phyloP scores from a whole-genome alignment of 2,888 invertebrate genomes.

The Desoria tigrina region DNA sequence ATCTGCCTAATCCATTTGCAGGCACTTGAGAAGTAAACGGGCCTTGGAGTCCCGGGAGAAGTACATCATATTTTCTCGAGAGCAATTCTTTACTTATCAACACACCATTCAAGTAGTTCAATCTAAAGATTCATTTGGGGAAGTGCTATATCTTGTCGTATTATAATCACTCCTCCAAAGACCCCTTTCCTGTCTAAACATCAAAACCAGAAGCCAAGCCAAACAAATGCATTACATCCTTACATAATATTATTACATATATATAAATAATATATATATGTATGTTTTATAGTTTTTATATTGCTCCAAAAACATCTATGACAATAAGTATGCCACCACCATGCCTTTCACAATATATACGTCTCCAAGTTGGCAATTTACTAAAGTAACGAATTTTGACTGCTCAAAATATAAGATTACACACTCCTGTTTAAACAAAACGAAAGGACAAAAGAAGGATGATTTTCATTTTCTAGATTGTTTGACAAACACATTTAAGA shows the following conservation, averaged over 20 bases:
- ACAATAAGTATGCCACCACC: too few species aligned
- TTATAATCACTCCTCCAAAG: conserved; percentile 4
- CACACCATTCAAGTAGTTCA: neutral
- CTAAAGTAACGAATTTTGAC: conserved; percentile 8
- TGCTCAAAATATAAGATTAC: too few species aligned
- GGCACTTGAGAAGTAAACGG: too few species aligned
- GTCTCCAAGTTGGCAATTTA: neutral
- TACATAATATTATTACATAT: too few species aligned
- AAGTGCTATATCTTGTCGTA: conserved; percentile 11
- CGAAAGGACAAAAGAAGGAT: neutral
- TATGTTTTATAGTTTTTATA: too few species aligned
- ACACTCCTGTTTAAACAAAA: neutral
- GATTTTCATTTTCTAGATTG: neutral
- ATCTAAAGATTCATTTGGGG: conserved; percentile 4
- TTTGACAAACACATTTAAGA: too few species aligned
- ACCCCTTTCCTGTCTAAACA: conserved; percentile 6
- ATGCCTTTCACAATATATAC: neutral
- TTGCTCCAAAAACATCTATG: too few species aligned
- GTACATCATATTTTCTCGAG: too few species aligned
- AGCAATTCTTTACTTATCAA: too few species aligned
- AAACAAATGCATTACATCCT: neutral
- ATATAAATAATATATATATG: too few species aligned
- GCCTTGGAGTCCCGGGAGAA: too few species aligned
- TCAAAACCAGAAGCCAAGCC: conserved; percentile 11
- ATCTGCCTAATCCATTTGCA: too few species aligned